Percentiles rank a stretch among this genome's conserved stretches.
Conservation (phyloP, 2,113 vertebrate genomes). For the Pavo muticus region DNA sequence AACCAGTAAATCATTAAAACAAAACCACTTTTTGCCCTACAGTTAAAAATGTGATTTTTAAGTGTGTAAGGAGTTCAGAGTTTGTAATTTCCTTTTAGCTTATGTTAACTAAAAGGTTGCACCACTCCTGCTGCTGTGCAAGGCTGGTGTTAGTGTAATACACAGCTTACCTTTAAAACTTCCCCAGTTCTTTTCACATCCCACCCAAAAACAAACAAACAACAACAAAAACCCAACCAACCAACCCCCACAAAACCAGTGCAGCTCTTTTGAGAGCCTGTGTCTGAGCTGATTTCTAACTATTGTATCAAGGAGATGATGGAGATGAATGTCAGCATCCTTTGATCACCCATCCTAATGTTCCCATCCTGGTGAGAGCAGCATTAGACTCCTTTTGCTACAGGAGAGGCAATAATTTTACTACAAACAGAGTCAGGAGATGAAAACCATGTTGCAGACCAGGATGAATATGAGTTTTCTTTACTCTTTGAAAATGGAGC, state of each 20-base stretch:
- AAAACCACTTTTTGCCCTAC: slow-evolving; percentile 38
- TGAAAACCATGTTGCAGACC: background rate
- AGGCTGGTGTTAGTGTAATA: background rate
- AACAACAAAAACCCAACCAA: background rate
- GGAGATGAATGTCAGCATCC: background rate
- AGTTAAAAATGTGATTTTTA: slow-evolving; percentile 24
- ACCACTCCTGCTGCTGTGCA: background rate
- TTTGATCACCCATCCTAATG: background rate
- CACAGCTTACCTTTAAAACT: background rate
- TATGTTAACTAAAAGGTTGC: background rate
- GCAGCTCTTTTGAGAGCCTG: background rate
- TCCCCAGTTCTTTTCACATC: background rate
- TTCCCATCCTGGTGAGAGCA: background rate
- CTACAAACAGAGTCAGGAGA: background rate
- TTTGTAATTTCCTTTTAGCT: slow-evolving; percentile 29
- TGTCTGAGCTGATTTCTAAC: background rate
- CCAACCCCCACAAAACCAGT: background rate
- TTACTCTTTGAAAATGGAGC: background rate
- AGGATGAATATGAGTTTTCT: background rate
- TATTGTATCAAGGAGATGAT: background rate
- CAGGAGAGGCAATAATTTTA: background rate
- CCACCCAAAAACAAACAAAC: background rate
- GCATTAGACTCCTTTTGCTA: background rate
- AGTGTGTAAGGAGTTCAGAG: slow-evolving; percentile 3
- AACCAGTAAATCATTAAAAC: slow-evolving; percentile 57